Percentiles rank a stretch among this genome's conserved stretches.
Evolutionary conservation across 2,888 invertebrate genomes (phyloP).

Genomic region (Drosophila rellima): DNA sequence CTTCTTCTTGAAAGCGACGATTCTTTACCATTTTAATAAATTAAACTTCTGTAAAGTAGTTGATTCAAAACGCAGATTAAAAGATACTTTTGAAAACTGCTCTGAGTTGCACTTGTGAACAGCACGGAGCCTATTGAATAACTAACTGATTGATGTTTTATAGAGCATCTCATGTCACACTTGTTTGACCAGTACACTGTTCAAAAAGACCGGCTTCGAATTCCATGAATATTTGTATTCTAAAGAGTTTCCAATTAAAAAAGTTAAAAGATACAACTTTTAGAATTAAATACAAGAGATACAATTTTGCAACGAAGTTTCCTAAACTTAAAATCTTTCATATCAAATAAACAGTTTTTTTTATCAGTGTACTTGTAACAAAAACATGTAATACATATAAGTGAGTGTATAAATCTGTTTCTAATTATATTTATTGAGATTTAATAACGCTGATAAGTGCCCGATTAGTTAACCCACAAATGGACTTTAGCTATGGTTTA

Average conservation of each 20-base stretch:
- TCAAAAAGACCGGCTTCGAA: not conserved
- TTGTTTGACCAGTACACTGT: conserved; percentile 27
- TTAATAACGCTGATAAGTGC: conserved; percentile 15
- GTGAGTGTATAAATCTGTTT: conserved; percentile 2
- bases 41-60: not conserved
- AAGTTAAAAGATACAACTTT: too few relatives aligned
- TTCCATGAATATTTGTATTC: not conserved
- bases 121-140: conserved; percentile 68
- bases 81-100: conserved; percentile 28
- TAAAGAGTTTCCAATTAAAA: too few relatives aligned
- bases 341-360: too few relatives aligned
- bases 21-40: conserved; percentile 76
- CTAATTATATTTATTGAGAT: conserved; percentile 16
- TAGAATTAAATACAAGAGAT: too few relatives aligned
- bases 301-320: too few relatives aligned
- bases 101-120: conserved; percentile 47
- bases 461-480: not conserved
- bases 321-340: too few relatives aligned
- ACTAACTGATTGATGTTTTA: conserved; percentile 80
- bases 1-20: conserved; percentile 82
- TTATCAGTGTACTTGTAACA: not conserved
- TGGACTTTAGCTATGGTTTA: not conserved
- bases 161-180: conserved; percentile 39
- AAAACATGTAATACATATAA: not conserved
- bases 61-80: not conserved